phyloP scores from a whole-genome alignment of 2,888 invertebrate genomes.

The Lepetodrilus schrolli region DNA sequence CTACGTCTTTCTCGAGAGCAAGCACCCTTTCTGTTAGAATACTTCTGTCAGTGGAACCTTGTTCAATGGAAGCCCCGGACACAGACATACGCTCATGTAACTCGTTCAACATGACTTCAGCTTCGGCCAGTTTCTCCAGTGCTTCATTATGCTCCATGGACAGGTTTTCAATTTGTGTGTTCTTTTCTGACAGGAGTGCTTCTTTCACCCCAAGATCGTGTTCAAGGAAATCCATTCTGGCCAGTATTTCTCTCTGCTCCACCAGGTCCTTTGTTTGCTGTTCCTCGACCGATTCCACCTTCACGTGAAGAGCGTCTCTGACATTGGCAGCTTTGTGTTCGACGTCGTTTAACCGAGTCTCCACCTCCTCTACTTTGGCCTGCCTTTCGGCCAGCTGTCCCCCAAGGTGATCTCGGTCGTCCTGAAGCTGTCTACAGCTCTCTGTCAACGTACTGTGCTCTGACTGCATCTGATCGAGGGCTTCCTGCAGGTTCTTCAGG shows the following conservation, averaged over 20 bases:
- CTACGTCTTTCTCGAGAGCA: conserved; percentile 31
- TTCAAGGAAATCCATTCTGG: conserved; percentile 16
- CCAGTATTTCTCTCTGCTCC: conserved; percentile 29
- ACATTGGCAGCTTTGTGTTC: not conserved
- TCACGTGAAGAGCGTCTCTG: not conserved
- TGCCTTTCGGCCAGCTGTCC: conserved; percentile 29
- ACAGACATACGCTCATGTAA: not conserved
- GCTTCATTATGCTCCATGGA: conserved; percentile 2
- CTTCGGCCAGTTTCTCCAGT: conserved; percentile 16
- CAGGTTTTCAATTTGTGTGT: conserved; percentile 34
- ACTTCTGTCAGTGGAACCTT: conserved; percentile 1
- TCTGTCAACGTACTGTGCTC: not conserved
- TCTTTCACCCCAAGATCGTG: conserved; percentile 23
- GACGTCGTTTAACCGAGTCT: conserved; percentile 18
- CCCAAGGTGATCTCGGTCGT: conserved; percentile 24
- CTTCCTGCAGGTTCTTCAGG: conserved; percentile 21
- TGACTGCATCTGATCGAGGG: conserved; percentile 18
- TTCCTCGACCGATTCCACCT: conserved; percentile 11
- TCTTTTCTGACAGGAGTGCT: conserved; percentile 29
- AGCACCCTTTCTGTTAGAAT: not conserved
- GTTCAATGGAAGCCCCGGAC: conserved; percentile 26
- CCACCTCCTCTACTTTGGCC: conserved; percentile 16
- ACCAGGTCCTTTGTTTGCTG: not conserved
- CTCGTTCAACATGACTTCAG: not conserved
- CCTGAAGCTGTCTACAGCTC: conserved; percentile 1